Percentiles rank a stretch among this genome's conserved stretches.
Conservation (phyloP, 1,140 invertebrate species). For the Drosophila ercepeae region DNA sequence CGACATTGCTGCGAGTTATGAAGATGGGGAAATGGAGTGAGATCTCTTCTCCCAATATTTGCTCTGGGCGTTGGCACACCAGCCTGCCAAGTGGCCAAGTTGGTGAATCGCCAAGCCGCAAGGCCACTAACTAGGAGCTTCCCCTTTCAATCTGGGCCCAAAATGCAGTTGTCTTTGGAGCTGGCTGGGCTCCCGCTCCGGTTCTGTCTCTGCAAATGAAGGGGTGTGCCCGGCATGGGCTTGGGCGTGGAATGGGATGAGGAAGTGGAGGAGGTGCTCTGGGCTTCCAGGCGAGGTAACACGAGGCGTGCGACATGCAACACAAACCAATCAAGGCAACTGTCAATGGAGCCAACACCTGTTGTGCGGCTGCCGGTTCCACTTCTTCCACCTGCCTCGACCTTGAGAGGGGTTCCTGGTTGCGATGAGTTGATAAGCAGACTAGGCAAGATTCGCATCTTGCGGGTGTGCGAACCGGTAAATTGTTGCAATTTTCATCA, state of each 20-base stretch:
- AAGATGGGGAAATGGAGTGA: not conserved
- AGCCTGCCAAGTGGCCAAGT: conserved; percentile 36
- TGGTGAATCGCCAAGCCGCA: too few species aligned
- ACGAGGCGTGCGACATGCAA: conserved; percentile 65
- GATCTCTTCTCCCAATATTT: conserved; percentile 42
- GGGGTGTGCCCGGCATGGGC: conserved; percentile 49
- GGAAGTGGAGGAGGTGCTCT: conserved; percentile 20
- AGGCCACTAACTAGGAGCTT: conserved; percentile 25
- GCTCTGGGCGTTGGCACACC: conserved; percentile 63
- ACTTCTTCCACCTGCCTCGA: conserved; percentile 24
- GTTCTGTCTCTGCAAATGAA: conserved; percentile 27
- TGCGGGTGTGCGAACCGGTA: conserved; percentile 48
- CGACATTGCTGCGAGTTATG: conserved; percentile 60
- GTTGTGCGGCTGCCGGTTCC: conserved; percentile 25
- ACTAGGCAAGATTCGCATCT: conserved; percentile 20
- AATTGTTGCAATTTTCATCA: conserved; percentile 39
- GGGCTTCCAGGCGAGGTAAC: conserved; percentile 5
- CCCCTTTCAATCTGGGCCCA: conserved; percentile 18
- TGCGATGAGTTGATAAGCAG: conserved; percentile 20
- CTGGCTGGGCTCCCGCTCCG: conserved; percentile 11
- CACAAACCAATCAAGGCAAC: conserved; percentile 70
- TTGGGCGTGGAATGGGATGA: conserved; percentile 4
- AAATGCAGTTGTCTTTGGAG: conserved; percentile 69
- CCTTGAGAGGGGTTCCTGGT: conserved; percentile 47
- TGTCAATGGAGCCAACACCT: conserved; percentile 74